Base-by-base conservation (phyloP, 2,797 vertebrate genomes). In the Molossus alvarezi region DNA sequence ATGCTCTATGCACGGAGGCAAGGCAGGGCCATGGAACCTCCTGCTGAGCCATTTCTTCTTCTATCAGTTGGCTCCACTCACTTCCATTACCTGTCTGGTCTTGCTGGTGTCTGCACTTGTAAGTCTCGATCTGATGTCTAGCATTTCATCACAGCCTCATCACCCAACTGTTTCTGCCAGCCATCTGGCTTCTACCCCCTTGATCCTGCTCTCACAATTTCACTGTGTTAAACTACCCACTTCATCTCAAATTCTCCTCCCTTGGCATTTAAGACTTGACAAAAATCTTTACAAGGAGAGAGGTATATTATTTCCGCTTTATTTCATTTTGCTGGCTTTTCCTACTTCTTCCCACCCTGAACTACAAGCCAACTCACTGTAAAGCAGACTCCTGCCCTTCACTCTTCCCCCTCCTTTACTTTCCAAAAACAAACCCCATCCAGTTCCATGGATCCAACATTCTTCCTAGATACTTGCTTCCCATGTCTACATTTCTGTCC, bases 101-200 rank as follows among this genome's bases (percentile, higher is more conserved):
- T 82, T 14, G 0, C 55, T 64, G 69, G 79, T 25, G 62, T 86
- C 27, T 72, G 77, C 85, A 73, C 33, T 8, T 90, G 65, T 20
- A n/a, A 45, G 37, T 14, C 45, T 25, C 20, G n/a, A 90, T 62
- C 51, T 75, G 25, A 69, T 13, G 8, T 58, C 67, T 77, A 51
- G 57, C 0, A 7, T 73, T 87, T 95, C 87, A 62, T 37, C 53
- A 58, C 0, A 2, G 84, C 18, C 71, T 91, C 20, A 15, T 85
- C 41, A 75, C 60, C 81, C 53, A 75, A 23, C 45, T 62, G 48
- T 21, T 81, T 83, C 81, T 27, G 11, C 13, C 13, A 76, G 91
- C 79, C 83, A 69, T 45, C 60, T 77, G 76, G 83, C 57, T 96
- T 81, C 48, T 62, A 53, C 9, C 72, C 21, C 79, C 72, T 84